Conservation (phyloP, 2,888 invertebrate genomes). For the Diloba caeruleocephala region DNA sequence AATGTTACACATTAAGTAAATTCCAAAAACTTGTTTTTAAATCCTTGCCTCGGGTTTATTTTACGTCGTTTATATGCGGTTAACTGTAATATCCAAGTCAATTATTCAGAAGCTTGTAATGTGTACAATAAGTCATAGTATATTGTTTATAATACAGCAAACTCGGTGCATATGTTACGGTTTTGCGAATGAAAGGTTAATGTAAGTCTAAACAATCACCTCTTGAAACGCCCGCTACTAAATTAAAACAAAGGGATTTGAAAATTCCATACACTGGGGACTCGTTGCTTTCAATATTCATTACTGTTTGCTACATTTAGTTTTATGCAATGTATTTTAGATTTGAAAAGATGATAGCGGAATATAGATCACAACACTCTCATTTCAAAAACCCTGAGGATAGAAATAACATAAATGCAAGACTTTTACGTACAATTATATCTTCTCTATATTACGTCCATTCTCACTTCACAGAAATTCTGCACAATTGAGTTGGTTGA, state of each 20-base stretch:
- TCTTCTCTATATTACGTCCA: constrained; percentile 7
- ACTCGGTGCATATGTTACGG: no score
- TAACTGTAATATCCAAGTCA: not conserved
- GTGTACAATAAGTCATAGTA: not conserved
- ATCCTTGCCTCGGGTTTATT: constrained; percentile 13
- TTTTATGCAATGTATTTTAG: constrained; percentile 4
- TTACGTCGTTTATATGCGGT: not conserved
- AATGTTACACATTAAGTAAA: constrained; percentile 20
- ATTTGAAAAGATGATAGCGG: constrained; percentile 11
- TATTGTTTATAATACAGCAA: not conserved
- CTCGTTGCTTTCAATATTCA: constrained; percentile 10
- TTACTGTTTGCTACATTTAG: constrained; percentile 1
- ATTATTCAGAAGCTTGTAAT: not conserved
- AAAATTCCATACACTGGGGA: constrained; percentile 17
- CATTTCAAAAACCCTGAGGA: constrained; percentile 15
- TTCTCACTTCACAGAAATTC: constrained; percentile 35
- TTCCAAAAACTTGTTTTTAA: constrained; percentile 12
- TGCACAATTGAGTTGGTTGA: constrained; percentile 83
- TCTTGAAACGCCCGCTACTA: constrained; percentile 8
- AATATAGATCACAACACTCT: constrained; percentile 32
- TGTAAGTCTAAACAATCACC: constrained; percentile 5
- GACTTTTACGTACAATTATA: constrained; percentile 14
- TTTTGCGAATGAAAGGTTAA: constrained; percentile 6
- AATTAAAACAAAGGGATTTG: constrained; percentile 33
- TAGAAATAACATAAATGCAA: constrained; percentile 44